Evolutionary conservation across 2,113 vertebrate genomes (phyloP).

Genomic region (Nothoprocta perdicaria): DNA sequence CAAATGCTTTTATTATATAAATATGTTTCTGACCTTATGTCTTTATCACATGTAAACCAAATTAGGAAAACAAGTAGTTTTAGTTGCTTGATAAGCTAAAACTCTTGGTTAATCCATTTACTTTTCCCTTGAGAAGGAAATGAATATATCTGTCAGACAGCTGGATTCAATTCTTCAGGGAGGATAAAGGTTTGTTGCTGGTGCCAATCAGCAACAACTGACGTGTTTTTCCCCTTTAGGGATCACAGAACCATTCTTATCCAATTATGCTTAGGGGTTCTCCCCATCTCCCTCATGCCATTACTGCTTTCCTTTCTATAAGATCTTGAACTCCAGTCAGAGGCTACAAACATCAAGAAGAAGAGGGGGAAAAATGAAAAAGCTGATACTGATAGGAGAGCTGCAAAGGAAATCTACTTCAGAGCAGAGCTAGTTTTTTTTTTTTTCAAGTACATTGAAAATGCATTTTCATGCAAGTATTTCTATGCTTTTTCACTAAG

Average conservation of each 20-base stretch:
- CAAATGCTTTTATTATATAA: neutral
- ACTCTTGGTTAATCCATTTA: constrained; percentile 43
- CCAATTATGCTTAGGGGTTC: neutral
- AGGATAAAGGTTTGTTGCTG: constrained; percentile 27
- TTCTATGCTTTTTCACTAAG: neutral
- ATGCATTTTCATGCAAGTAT: neutral
- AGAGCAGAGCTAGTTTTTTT: neutral
- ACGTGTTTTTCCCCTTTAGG: neutral
- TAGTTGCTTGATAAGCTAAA: constrained; percentile 58
- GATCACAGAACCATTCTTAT: constrained; percentile 40
- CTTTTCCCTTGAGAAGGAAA: constrained; percentile 47
- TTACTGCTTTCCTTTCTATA: neutral
- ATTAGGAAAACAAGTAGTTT: constrained; percentile 20
- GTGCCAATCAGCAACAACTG: constrained; percentile 29
- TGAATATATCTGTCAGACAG: constrained; percentile 41
- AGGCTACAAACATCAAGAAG: neutral
- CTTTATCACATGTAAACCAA: constrained; percentile 16
- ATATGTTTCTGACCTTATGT: neutral
- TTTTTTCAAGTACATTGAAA: neutral
- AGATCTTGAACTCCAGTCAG: neutral
- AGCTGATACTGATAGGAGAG: neutral
- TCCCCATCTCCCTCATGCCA: neutral
- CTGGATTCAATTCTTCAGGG: constrained; percentile 21
- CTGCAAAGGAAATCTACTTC: constrained; percentile 18
- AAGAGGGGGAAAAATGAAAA: neutral